Base-by-base conservation (phyloP, 2,888 invertebrate genomes). In the Ormia ochracea region DNA sequence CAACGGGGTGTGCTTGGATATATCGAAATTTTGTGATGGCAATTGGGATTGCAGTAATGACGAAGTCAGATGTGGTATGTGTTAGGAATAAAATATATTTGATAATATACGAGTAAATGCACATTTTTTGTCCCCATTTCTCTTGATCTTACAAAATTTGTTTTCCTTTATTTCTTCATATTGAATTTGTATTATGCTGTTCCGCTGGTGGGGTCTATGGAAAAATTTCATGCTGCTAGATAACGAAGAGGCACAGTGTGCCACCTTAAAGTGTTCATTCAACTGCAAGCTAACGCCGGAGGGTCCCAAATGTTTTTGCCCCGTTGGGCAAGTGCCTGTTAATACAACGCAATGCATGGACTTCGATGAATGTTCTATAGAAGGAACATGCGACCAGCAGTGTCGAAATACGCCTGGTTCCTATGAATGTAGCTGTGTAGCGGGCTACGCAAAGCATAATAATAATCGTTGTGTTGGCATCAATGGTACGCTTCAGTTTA, bases 291-390 rank as follows among this genome's bases (percentile, higher is more conserved):
- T 93, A 50, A 95, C 95, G 82, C 92, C 92, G 69, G 90, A 91
- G 81, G 96, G 95, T 3, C 92, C 93, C 36, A 91, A 91, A 66
- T 96, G 96, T 90, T 96, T 92, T 91, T 96, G 96, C 90, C 91
- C 92, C 19, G 88, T 90, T 41, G 95, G 96, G 0, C 92, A 93
- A 88, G 88, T 88, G 83, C 86, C 93, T 2, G 91, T 92, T 76
- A 87, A 87, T 74, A 85, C 85, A n/a, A 92, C 91, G 21, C 90
- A 89, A 61, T 96, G 96, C 86, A 90, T 92, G 63, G 96, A 96
- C 90, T 92, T 93, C 82, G 92, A 96, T 90, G 96, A 96, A 90
- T 96, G 96, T 90, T 88, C 90, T 82, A 90, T 92, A 82, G 93
- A 94, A 82, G 93, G 92, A 48, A 89, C 92, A 59, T 96, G 96